Evolutionary conservation across 2,888 invertebrate species (phyloP).

Genomic region (Lomographa bimaculata): DNA sequence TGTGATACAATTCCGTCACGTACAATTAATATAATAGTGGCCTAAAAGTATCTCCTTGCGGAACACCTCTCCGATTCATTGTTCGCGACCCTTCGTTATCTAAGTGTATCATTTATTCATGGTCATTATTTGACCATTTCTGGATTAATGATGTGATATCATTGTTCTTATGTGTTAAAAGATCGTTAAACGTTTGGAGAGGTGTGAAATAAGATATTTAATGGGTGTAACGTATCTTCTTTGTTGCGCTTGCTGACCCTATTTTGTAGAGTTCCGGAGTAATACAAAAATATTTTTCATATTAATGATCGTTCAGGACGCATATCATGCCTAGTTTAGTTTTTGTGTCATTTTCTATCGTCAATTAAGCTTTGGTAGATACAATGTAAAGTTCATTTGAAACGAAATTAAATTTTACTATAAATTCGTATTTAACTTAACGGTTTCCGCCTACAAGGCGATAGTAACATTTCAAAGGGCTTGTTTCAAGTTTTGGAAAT

Average conservation of each 20-base stretch:
- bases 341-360: too few relatives aligned
- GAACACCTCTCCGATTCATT: conserved; percentile 50
- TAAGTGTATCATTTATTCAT: conserved; percentile 78
- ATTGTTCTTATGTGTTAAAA: conserved; percentile 71
- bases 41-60: conserved; percentile 59
- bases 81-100: conserved; percentile 65
- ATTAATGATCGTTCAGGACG: conserved; percentile 31
- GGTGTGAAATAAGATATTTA: conserved; percentile 76
- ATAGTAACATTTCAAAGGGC: too few relatives aligned
- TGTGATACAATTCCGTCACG: conserved; percentile 76
- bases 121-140: conserved; percentile 84
- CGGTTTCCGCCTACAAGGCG: too few relatives aligned
- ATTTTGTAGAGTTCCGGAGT: conserved; percentile 37
- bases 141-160: conserved; percentile 75
- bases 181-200: conserved; percentile 66
- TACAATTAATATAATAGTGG: conserved; percentile 69
- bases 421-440: too few relatives aligned
- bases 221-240: conserved; percentile 66
- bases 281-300: conserved; percentile 22
- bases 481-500: too few relatives aligned
- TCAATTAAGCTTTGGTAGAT: too few relatives aligned
- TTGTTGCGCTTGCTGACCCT: conserved; percentile 45
- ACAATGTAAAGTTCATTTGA: too few relatives aligned
- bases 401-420: too few relatives aligned
- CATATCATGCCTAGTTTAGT: too few relatives aligned